A percentile compares a stretch with the other conserved stretches of the same genome.
Evolutionary conservation across 2,888 invertebrate genomes (phyloP).

Genomic region (Orthonevra nobilis): DNA sequence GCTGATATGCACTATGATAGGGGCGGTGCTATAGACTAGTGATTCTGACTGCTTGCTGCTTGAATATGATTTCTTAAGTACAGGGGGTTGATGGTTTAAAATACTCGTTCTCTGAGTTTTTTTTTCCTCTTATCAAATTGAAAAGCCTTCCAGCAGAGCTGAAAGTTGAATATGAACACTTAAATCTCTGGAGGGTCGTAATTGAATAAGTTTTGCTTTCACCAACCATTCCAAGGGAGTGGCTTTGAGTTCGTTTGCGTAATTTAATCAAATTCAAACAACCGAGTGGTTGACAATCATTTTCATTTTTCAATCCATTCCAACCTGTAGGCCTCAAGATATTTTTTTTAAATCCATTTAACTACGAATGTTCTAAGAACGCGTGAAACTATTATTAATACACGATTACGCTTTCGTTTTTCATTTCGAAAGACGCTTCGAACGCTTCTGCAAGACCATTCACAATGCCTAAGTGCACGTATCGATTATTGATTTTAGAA

Average conservation of each 20-base stretch:
- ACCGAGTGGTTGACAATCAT: constrained; percentile 28
- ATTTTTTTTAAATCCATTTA: constrained; percentile 27
- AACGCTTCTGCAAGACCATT: constrained; percentile 3
- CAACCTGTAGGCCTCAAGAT: constrained; percentile 3
- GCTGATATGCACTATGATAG: constrained; percentile 46
- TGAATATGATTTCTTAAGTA: constrained; percentile 22
- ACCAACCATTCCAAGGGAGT: constrained; percentile 13
- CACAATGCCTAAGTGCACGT: constrained; percentile 17
- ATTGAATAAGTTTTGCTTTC: constrained; percentile 52
- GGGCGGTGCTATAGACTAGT: constrained; percentile 37
- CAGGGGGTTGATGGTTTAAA: constrained; percentile 11
- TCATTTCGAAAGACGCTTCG: background rate
- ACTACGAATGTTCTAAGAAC: constrained; percentile 26
- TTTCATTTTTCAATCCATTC: constrained; percentile 26
- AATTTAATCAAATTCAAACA: constrained; percentile 36
- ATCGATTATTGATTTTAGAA: constrained; percentile 48
- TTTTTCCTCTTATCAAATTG: constrained; percentile 45
- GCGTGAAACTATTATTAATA: constrained; percentile 35
- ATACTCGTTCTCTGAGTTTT: constrained; percentile 8
- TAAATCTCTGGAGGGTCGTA: constrained; percentile 40
- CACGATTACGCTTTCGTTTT: constrained; percentile 40
- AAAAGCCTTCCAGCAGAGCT: constrained; percentile 40
- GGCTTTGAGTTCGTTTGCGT: background rate
- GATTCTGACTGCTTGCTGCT: background rate
- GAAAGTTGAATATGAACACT: constrained; percentile 21